Base-by-base conservation (phyloP, 2,113 vertebrate genomes). In the Ramphastos sulfuratus region DNA sequence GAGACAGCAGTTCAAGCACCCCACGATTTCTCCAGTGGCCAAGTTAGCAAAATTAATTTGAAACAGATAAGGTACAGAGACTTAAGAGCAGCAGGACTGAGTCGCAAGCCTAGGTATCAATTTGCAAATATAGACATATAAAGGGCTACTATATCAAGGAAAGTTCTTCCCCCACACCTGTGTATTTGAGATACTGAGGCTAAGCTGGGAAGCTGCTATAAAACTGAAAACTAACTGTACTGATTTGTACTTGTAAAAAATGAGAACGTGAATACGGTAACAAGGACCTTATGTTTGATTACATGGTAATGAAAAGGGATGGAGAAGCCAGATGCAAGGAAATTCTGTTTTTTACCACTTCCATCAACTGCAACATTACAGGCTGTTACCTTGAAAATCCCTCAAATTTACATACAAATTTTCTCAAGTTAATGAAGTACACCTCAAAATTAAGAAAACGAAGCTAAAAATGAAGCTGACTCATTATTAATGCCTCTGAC, bases 251-350 rank as follows among this genome's bases (percentile, higher is more conserved):
- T 64, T 71, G 0, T 15, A 69, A 67, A 44, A 15, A 65, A 52
- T 6, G 7, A 33, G 33, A 70, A 42, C 0, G 0, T 39, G 3
- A 75, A 39, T 21, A 37, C 21, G 4, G 33, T 60, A 78, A 79
- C 19, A 46, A 87, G 37, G 28, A 56, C 5, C 37, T 82, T 46
- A 4, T 11, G 30, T 66, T 74, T 46, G 21, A 70, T 92, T 56
- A 64, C 19, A 16, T 8, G 6, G 15, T 18, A 75, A 55, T 17
- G 20, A 67, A 63, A 71, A 79, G 50, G 20, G 28, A 48, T 14
- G 6, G 50, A 59, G 31, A 64, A 64, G 67, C 14, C 25, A 70
- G 20, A 83, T 14, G 35, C 17, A 65, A 66, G 27, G 15, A 65
- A 79, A 65, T 48, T 46, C 12, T 55, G 33, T 0, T 76, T 85